These are phyloP conservation scores for Peromyscus leucopus DNA, from an alignment of 2,113 vertebrate species.

Conservation along the genomic window DNA sequence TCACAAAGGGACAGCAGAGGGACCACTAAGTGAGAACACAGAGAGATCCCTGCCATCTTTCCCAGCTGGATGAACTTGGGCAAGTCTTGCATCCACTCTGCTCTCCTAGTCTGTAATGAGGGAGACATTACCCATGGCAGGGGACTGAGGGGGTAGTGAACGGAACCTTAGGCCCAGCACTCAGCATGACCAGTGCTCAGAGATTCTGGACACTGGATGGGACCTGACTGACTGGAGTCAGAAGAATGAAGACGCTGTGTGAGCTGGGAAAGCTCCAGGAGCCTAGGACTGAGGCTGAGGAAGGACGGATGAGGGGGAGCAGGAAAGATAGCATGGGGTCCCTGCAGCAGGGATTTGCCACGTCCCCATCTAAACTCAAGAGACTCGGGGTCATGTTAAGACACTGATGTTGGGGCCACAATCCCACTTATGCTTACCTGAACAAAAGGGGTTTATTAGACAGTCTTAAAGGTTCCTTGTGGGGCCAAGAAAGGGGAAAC, in stretches of 20 bases:
- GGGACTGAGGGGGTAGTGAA: not conserved
- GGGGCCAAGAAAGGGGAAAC: not conserved
- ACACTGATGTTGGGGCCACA: not conserved
- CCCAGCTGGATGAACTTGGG: rapidly evolving
- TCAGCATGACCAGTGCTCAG: rapidly evolving
- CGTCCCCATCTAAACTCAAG: rapidly evolving
- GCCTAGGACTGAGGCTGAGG: not conserved
- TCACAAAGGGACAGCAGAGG: not conserved
- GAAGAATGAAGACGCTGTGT: not conserved
- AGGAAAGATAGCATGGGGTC: not conserved
- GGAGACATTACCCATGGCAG: not conserved
- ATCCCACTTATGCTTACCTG: not conserved
- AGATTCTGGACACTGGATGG: not conserved
- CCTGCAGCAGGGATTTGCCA: not conserved
- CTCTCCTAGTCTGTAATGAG: not conserved
- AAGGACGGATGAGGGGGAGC: not conserved
- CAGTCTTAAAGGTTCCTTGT: not conserved
- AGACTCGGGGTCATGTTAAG: not conserved
- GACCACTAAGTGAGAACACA: not conserved
- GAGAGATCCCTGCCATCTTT: not conserved
- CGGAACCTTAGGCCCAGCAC: not conserved
- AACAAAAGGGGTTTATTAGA: not conserved
- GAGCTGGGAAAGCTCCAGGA: rapidly evolving
- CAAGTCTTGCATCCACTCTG: not conserved
- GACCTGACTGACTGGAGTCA: not conserved